A percentile compares a stretch with the other conserved stretches of the same genome.
Evolutionary conservation across 2,797 vertebrate genomes (phyloP).

Genomic region (Brachymystax lenok): DNA sequence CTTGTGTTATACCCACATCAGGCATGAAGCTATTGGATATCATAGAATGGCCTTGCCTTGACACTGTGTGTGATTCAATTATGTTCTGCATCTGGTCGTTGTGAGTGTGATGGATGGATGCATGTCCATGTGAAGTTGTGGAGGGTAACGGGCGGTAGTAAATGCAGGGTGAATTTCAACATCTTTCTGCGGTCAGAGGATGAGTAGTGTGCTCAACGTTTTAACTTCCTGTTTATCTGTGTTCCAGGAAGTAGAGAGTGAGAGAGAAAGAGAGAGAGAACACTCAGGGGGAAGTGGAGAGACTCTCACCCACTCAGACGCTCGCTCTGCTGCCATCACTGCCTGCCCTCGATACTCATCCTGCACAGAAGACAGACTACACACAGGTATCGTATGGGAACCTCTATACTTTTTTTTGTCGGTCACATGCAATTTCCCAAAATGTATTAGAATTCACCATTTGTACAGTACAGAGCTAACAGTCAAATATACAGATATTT

Average conservation of each 20-base stretch:
- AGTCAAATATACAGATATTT: background rate
- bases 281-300: slow-evolving; percentile 68
- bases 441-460: background rate
- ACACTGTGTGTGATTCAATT: background rate
- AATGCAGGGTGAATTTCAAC: slow-evolving; percentile 53
- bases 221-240: slow-evolving; percentile 91
- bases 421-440: background rate
- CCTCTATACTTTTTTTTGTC: background rate
- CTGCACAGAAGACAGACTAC: slow-evolving; percentile 34
- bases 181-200: slow-evolving; percentile 64
- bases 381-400: slow-evolving; percentile 53
- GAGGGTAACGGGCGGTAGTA: slow-evolving; percentile 16
- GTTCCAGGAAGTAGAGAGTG: slow-evolving; percentile 82
- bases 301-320: slow-evolving; percentile 46
- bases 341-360: slow-evolving; percentile 31
- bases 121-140: slow-evolving; percentile 41
- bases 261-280: slow-evolving; percentile 62
- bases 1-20: background rate
- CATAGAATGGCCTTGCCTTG: background rate
- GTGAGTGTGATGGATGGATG: slow-evolving; percentile 32
- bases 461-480: background rate
- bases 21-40: background rate
- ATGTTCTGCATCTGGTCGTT: slow-evolving; percentile 24
- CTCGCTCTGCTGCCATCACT: slow-evolving; percentile 33
- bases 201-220: slow-evolving; percentile 51